Base-by-base conservation (phyloP, 1,140 invertebrate genomes). In the Lerema accius region DNA sequence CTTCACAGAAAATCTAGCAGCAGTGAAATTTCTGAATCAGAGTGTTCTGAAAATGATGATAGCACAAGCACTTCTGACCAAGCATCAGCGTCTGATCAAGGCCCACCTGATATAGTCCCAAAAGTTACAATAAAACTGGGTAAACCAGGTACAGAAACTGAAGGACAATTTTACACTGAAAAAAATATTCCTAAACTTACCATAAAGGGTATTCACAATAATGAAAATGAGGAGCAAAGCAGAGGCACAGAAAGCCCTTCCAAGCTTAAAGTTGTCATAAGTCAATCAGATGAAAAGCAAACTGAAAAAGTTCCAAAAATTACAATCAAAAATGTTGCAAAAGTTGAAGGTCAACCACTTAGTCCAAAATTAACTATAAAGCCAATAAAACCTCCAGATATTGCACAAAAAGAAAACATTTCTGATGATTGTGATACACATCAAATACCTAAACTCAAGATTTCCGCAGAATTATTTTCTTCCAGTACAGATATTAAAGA, bases 31-130 rank as follows among this genome's bases (percentile, higher is more conserved):
- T 91, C 90, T 23, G 90, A 91, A 76, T 91, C 89, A 6, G 90
- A 91, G 76, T 86, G 77, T 71, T 91, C 90, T 32, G 89, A 91
- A 79, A 91, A 90, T 84, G 90, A 91, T 84, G 86, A 91, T 63
- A 86, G 76, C 46, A 75, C 83, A 19, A 90, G 86, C 65, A 89
- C 87, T 42, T 90, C 89, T 37, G 86, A 89, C 63, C 84, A 88
- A 56, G 76, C 86, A 14, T 88, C 86, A 26, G 71, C 83, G 3
- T 89, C 86, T 39, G 86, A 90, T 69, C 81, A 87, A 62, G 82
- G 81, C 13, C 50, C 78, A 40, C 63, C 70, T 51, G 87, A 89
- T 67, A 28, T 80, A 49, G 76, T 91, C 39, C 91, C 89, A 19
- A 90, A 91, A 78, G 84, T 91, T 37, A 91, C 89, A 14, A 91